Evolutionary conservation across 37 sponge, comb jelly and placozoan species (phyloP), one percentile per base, ranked within the genome.

Genomic region (Ephydatia muelleri): DNA sequence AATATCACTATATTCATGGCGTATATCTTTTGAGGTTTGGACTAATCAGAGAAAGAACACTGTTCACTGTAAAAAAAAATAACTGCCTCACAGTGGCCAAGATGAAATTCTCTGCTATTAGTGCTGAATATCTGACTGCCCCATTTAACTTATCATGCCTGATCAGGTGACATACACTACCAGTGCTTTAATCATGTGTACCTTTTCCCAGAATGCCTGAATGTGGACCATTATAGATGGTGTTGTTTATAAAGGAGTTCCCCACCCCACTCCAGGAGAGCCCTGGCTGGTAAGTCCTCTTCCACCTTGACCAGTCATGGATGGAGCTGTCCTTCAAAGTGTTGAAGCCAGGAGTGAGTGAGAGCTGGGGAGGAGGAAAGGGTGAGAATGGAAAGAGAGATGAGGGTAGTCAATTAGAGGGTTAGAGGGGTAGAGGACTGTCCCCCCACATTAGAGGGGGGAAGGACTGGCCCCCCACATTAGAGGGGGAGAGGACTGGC

Each of bases 161-260:
- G 70, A 26, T 30, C 9, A 12, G 30, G 5, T 4, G 70, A 13
- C 30, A 34, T 65, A 14, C 67, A 28, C n/a, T n/a, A n/a, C n/a
- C n/a, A n/a, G n/a, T n/a, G n/a, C n/a, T n/a, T n/a, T n/a, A n/a
- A n/a, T n/a, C 19, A 73, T 19, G 31, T 70, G 39, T 84, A 87
- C 87, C 81, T 80, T 66, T 76, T 40, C 87, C 87, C 27, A 87
- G 27, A 35, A 87, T 87, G 34, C 82, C 87, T 48, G 87, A n/a
- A 81, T 87, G 87, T 3, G 87, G 87, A 38, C 40, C 87, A 65
- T 81, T 72, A 43, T 26, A 87, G 49, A 87, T 9, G 37, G 23
- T 28, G 75, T 87, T 87, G 74, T 49, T 30, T 22, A 39, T 38
- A 82, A 38, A 87, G 67, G 30, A 48, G 39, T 87, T 87, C 14